Evolutionary conservation across 2,797 vertebrate genomes (phyloP).

Genomic region (Varecia variegata): DNA sequence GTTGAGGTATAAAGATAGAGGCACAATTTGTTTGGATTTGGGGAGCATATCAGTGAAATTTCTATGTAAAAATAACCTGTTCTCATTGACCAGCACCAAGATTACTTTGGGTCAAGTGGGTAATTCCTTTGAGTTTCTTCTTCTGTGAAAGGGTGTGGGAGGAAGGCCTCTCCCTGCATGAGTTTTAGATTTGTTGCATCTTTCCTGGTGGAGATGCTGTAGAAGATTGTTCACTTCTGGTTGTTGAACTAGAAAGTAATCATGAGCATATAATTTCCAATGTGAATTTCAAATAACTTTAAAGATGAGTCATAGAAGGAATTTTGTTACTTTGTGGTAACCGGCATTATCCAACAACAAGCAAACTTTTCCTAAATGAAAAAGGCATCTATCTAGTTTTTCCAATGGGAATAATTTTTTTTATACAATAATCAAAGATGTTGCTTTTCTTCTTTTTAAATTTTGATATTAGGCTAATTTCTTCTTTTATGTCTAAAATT

Average conservation of each 20-base stretch:
- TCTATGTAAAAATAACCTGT: too few relatives aligned
- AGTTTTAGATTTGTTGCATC: background rate
- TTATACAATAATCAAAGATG: background rate
- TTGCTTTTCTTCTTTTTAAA: background rate
- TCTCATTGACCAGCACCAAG: background rate
- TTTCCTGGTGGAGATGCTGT: background rate
- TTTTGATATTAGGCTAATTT: background rate
- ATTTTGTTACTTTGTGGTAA: background rate
- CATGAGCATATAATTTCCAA: background rate
- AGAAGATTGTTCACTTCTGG: background rate
- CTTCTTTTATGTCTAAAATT: background rate
- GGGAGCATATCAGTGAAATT: fast-evolving
- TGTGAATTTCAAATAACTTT: background rate
- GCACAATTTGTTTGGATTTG: fast-evolving
- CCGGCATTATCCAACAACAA: background rate
- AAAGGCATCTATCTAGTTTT: background rate
- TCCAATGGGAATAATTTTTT: background rate
- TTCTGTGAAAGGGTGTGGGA: fast-evolving
- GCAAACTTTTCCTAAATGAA: background rate
- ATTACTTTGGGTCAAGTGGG: background rate
- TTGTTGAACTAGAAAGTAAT: background rate
- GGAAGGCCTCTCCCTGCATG: too few relatives aligned
- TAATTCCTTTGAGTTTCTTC: background rate
- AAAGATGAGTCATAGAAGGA: background rate
- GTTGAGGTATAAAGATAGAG: fast-evolving